These are phyloP conservation scores for Zingel zingel DNA, from an alignment of 2,113 vertebrate genomes.

Conservation along the genomic window DNA sequence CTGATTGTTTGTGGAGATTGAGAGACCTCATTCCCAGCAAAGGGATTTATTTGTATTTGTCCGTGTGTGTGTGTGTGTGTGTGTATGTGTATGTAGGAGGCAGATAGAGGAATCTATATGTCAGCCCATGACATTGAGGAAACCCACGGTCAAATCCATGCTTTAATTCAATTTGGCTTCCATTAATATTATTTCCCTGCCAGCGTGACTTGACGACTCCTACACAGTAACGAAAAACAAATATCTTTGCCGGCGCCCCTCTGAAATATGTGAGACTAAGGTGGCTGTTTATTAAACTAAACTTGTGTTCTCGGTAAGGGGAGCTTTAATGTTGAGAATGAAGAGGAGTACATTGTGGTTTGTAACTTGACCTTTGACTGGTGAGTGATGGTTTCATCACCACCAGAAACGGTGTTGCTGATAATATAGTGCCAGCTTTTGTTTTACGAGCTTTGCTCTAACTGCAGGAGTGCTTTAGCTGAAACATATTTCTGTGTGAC, in stretches of 20 bases:
- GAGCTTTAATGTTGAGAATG: slow-evolving; percentile 37
- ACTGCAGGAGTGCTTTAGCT: slow-evolving; percentile 10
- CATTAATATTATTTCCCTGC: slow-evolving; percentile 79
- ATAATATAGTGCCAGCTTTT: slow-evolving; percentile 38
- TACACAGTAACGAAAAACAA: slow-evolving; percentile 74
- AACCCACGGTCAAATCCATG: slow-evolving; percentile 77
- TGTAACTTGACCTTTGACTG: slow-evolving; percentile 47
- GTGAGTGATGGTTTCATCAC: slow-evolving; percentile 1
- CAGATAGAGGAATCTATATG: slow-evolving; percentile 71
- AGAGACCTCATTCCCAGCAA: slow-evolving; percentile 80
- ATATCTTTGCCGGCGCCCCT: slow-evolving; percentile 47
- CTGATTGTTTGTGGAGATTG: slow-evolving; percentile 84
- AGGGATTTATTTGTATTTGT: slow-evolving; percentile 74
- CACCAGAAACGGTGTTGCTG: slow-evolving; percentile 29
- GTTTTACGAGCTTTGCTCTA: slow-evolving; percentile 40
- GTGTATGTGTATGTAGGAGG: slow-evolving; percentile 49
- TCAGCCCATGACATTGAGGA: slow-evolving; percentile 80
- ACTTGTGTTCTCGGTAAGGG: slow-evolving; percentile 47
- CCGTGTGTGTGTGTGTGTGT: slow-evolving; percentile 24
- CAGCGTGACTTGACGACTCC: slow-evolving; percentile 69
- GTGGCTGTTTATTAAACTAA: slow-evolving; percentile 61
- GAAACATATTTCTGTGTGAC: slow-evolving; percentile 42
- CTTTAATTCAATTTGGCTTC: slow-evolving; percentile 81
- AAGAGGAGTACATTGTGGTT: slow-evolving; percentile 23
- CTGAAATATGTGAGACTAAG: slow-evolving; percentile 41